Conservation (phyloP, 2,888 invertebrate genomes). For the Stegana nigrithorax region DNA sequence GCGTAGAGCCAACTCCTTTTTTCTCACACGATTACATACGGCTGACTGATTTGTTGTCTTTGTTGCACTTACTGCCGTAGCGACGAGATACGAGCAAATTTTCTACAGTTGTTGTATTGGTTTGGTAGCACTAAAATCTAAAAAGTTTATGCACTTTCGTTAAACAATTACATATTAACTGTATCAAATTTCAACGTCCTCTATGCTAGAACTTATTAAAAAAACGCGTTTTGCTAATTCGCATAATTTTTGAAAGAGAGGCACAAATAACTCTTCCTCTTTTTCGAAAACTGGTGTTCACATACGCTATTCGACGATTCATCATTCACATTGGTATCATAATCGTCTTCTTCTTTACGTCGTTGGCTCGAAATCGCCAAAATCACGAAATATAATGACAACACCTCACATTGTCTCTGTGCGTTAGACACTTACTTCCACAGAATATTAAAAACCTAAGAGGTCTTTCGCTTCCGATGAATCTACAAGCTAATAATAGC, state of each 20-base stretch:
- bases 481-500: too few relatives aligned
- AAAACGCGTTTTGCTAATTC: not conserved
- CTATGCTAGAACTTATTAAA: too few relatives aligned
- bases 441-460: too few relatives aligned
- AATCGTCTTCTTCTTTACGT: too few relatives aligned
- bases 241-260: not conserved
- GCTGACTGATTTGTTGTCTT: not conserved
- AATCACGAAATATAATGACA: too few relatives aligned
- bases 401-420: too few relatives aligned
- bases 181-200: not conserved
- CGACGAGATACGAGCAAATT: not conserved
- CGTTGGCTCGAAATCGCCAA: too few relatives aligned
- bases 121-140: slow-evolving; percentile 2
- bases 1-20: slow-evolving; percentile 35
- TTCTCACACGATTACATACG: not conserved
- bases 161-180: slow-evolving; percentile 6
- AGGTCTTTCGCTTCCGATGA: too few relatives aligned
- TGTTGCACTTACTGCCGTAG: not conserved
- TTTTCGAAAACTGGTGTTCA: too few relatives aligned
- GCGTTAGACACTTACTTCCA: too few relatives aligned
- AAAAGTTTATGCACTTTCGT: not conserved
- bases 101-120: not conserved
- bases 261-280: too few relatives aligned
- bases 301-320: not conserved
- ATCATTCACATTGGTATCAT: not conserved